Conservation (phyloP, 2,888 invertebrate species). For the Alloplasta piceator region DNA sequence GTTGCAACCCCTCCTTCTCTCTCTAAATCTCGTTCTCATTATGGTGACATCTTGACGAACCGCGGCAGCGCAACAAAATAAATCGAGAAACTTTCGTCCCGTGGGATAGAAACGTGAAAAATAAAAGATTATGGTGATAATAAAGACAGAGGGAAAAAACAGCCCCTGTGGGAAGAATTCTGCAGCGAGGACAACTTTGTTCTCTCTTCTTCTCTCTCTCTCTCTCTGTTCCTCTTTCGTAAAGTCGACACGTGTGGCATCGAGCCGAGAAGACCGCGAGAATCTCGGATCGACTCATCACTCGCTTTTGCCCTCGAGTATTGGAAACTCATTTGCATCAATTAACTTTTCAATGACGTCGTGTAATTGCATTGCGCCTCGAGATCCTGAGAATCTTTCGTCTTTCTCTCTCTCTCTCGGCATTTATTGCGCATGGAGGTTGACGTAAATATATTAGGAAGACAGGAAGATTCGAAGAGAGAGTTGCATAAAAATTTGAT, state of each 20-base stretch:
- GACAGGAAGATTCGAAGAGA: constrained; percentile 49
- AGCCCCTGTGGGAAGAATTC: constrained; percentile 60
- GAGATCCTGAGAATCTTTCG: constrained; percentile 63
- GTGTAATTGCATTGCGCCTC: constrained; percentile 75
- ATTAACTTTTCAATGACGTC: constrained; percentile 77
- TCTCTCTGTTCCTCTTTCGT: constrained; percentile 48
- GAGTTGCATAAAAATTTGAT: constrained; percentile 5
- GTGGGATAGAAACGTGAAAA: constrained; percentile 54
- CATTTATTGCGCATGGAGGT: constrained; percentile 32
- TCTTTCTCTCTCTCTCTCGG: constrained; percentile 15
- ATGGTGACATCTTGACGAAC: constrained; percentile 81
- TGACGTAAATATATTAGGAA: constrained; percentile 56
- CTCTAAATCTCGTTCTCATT: constrained; percentile 78
- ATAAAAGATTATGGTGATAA: constrained; percentile 47
- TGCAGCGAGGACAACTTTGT: constrained; percentile 39
- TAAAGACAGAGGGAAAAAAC: constrained; percentile 19
- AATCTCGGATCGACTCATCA: constrained; percentile 42
- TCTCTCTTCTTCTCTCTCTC: constrained; percentile 52
- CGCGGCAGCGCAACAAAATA: constrained; percentile 72
- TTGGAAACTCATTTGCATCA: constrained; percentile 78
- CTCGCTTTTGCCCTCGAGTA: constrained; percentile 71
- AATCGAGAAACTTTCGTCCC: constrained; percentile 65
- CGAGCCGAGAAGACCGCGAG: constrained; percentile 17
- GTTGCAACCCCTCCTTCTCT: constrained; percentile 57
- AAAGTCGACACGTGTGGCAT: constrained; percentile 53